Evolutionary conservation across 2,113 vertebrate genomes (phyloP).

Genomic region (Rhynchopsitta pachyrhyncha): DNA sequence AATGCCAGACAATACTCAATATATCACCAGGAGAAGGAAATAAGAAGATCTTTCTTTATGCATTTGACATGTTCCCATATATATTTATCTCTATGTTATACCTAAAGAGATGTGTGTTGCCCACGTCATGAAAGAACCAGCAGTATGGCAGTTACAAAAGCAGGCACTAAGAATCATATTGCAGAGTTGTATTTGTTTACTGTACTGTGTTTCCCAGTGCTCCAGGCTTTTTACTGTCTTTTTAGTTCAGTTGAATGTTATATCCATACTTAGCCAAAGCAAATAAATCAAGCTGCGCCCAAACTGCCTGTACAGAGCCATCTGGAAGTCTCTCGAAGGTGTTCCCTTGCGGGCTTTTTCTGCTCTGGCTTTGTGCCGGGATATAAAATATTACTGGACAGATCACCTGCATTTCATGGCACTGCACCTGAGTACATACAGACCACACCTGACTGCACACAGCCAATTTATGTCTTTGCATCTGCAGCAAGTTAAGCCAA

Average conservation of each 20-base stretch:
- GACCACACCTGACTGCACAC: neutral
- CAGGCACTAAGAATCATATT: neutral
- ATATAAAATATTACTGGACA: neutral
- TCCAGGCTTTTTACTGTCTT: neutral
- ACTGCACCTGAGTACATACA: neutral
- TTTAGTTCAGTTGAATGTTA: neutral
- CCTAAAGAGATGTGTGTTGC: neutral
- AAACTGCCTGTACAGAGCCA: neutral
- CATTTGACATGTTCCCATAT: neutral
- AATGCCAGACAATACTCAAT: neutral
- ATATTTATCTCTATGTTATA: neutral
- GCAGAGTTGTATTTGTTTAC: neutral
- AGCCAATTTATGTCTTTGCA: neutral
- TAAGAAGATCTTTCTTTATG: neutral
- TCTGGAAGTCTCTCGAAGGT: neutral
- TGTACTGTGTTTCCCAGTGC: neutral
- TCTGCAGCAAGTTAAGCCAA: neutral
- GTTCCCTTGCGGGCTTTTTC: neutral
- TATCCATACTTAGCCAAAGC: constrained; percentile 9
- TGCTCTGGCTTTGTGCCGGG: neutral
- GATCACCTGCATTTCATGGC: constrained; percentile 3
- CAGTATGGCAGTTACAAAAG: neutral
- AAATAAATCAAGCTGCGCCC: constrained; percentile 40
- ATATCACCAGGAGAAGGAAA: neutral
- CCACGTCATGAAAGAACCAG: neutral